A percentile compares a stretch with the other conserved stretches of the same genome.
phyloP scores from a whole-genome alignment of 2,113 vertebrate genomes.

The Eidolon helvum region DNA sequence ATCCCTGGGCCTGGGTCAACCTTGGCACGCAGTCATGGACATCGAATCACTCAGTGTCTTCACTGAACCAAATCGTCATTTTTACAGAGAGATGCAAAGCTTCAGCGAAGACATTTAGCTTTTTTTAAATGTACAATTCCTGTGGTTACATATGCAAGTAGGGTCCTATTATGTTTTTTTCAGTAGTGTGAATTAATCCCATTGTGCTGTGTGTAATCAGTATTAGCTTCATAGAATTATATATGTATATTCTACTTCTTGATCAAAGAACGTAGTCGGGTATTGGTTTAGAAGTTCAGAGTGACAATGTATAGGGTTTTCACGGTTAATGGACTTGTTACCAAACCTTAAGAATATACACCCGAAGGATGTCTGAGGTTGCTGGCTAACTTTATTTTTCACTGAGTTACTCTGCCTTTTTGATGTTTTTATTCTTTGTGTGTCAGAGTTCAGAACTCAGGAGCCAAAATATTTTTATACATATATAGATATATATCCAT shows the following conservation, averaged over 20 bases:
- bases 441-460: conserved; percentile 82
- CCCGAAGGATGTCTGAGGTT: conserved; percentile 85
- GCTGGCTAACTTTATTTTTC: conserved; percentile 86
- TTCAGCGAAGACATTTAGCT: conserved; percentile 97
- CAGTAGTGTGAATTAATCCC: conserved; percentile 91
- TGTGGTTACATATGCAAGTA: conserved; percentile 92
- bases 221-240: conserved; percentile 97
- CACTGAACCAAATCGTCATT: conserved; percentile 96
- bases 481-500: conserved; percentile 77
- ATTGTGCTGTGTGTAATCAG: conserved; percentile 95
- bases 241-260: conserved; percentile 95
- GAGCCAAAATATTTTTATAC: conserved; percentile 84
- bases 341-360: conserved; percentile 79
- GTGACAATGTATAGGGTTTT: conserved; percentile 87
- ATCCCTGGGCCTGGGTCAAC: conserved; percentile 93
- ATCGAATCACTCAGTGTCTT: conserved; percentile 91
- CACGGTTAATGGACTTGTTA: conserved; percentile 88
- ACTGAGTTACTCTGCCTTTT: conserved; percentile 83
- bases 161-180: conserved; percentile 85
- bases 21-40: conserved; percentile 96
- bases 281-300: conserved; percentile 94
- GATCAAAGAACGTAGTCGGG: conserved; percentile 91
- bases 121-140: conserved; percentile 84
- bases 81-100: conserved; percentile 96
- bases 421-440: conserved; percentile 81